These are phyloP conservation scores for Noturus placidus DNA, from an alignment of 2,113 vertebrate genomes.

Conservation along the genomic window DNA sequence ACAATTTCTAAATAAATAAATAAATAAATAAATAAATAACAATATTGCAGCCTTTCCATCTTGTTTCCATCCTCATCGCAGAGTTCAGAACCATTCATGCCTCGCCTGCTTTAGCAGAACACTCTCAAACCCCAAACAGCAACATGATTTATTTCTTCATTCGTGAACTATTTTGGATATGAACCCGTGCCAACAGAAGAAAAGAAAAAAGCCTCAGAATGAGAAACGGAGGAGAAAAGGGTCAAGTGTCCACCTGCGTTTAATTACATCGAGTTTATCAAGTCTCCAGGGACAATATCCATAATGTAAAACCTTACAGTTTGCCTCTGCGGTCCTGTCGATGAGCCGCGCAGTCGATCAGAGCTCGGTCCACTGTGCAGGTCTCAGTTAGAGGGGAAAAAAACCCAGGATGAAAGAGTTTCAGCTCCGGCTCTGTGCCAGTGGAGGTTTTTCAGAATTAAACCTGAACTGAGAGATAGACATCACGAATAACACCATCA, in stretches of 20 bases:
- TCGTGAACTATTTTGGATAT: constrained; percentile 53
- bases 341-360: constrained; percentile 50
- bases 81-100: neutral
- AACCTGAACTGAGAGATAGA: neutral
- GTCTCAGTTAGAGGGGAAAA: constrained; percentile 1
- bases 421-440: neutral
- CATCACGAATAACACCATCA: neutral
- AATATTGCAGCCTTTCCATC: neutral
- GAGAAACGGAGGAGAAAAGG: constrained; percentile 65
- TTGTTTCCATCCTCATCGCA: neutral
- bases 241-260: constrained; percentile 69
- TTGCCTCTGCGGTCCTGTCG: constrained; percentile 27
- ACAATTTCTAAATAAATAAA: neutral
- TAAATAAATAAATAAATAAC: too few species aligned
- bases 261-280: constrained; percentile 58
- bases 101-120: constrained; percentile 54
- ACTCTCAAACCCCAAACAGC: constrained; percentile 54
- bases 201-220: constrained; percentile 13
- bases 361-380: constrained; percentile 58
- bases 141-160: constrained; percentile 66
- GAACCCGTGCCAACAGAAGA: constrained; percentile 3
- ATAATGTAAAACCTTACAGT: constrained; percentile 50
- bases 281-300: constrained; percentile 56
- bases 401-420: neutral
- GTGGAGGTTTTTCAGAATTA: neutral